phyloP scores from a whole-genome alignment of 2,113 vertebrate species.

The Thinocorus orbignyianus region DNA sequence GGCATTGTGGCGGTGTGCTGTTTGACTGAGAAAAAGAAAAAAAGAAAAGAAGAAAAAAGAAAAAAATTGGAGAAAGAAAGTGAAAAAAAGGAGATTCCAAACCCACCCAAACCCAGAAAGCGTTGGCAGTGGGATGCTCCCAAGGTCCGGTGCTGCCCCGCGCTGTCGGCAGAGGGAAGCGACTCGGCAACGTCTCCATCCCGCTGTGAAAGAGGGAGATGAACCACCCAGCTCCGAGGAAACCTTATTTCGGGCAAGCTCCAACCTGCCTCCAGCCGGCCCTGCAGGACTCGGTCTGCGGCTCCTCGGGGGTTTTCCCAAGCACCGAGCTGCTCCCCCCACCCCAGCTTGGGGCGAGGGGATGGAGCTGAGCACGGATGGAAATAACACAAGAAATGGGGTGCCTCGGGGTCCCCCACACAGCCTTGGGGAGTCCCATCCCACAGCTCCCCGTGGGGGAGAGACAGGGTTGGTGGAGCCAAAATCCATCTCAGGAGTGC shows the following conservation, averaged over 20 bases:
- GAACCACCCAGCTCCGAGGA: accelerated
- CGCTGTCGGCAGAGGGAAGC: background rate
- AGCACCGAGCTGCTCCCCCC: background rate
- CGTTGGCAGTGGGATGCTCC: accelerated
- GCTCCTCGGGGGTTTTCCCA: background rate
- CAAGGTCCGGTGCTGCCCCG: slow-evolving; percentile 20
- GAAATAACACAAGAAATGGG: background rate
- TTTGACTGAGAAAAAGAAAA: background rate
- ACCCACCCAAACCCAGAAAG: accelerated
- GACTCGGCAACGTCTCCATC: background rate
- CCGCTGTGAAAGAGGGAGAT: accelerated
- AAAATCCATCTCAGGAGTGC: background rate
- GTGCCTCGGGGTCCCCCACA: accelerated
- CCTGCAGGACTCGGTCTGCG: background rate
- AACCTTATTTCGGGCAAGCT: background rate
- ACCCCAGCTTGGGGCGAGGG: background rate
- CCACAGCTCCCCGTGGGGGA: background rate
- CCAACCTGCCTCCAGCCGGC: background rate
- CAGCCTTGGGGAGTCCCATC: accelerated
- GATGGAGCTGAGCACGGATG: accelerated
- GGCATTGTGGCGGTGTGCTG: slow-evolving; percentile 46
- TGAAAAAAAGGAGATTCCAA: background rate
- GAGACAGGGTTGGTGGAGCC: accelerated
- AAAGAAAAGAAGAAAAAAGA: background rate
- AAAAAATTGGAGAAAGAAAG: background rate